Evolutionary conservation across 2,888 invertebrate species (phyloP), one percentile per base, ranked within the genome.

Genomic region (Aplocera efformata): DNA sequence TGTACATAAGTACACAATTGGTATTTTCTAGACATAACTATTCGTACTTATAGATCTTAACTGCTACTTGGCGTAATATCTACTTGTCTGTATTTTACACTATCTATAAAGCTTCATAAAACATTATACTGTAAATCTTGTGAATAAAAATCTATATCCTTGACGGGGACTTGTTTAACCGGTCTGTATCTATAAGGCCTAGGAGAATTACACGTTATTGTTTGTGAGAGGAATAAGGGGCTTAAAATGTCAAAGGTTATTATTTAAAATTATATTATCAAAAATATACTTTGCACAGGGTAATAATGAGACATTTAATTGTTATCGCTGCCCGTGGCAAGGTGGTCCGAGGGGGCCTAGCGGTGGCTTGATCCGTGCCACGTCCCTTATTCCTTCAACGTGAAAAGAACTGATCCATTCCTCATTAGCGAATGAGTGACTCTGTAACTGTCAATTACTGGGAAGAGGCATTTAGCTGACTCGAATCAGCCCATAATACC

Each of bases 1-100:
- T 81, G 85, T 85, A 80, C 80, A 71, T 73, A 75, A 77, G 80
- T 83, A 82, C 84, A 75, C 83, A 79, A 78, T 81, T 80, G 85
- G 81, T 85, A 84, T 81, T 55, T 48, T 83, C 80, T 85, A 83
- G 80, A 78, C 75, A 79, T 55, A 52, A 52, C 52, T 84, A 82
- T 69, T 78, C 72, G 72, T 82, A 78, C 75, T 72, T 76, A 67
- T 83, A 85, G 79, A 77, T 72, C 78, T 79, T 70, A 77, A 80
- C 76, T 79, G 71, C 78, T 82, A 72, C 77, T 74, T 75, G 68
- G 66, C 71, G 61, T 59, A 46, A 62, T 67, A 65, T 71, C 69
- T 74, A 72, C 66, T 70, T 58, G 54, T 69, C 61, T 70, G 67
- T 70, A 60, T 63, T 70, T 72, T 73, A 65, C 65, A 66, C 58